Evolutionary conservation across 2,113 vertebrate genomes (phyloP).

Genomic region (Nansenia antarctica): DNA sequence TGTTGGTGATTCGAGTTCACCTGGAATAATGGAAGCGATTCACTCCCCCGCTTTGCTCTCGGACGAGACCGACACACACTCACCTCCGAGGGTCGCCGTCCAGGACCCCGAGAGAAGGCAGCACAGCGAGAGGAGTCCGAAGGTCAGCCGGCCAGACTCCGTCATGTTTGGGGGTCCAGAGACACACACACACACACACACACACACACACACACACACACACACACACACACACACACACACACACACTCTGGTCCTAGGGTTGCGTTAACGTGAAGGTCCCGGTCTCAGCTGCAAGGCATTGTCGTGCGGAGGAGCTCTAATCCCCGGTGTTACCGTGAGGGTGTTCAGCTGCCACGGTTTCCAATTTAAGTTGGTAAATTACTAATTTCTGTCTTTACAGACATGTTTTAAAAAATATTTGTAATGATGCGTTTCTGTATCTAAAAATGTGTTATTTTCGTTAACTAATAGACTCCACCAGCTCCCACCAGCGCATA

Average conservation of each 20-base stretch:
- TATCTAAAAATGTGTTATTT: no score
- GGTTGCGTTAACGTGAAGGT: conserved; percentile 28
- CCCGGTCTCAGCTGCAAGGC: conserved; percentile 50
- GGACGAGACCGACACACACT: conserved; percentile 15
- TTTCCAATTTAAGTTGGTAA: background rate
- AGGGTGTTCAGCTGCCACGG: background rate
- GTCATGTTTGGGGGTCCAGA: conserved; percentile 32
- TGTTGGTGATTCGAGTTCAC: no score
- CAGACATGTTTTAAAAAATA: no score
- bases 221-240: background rate
- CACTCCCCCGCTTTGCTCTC: no score
- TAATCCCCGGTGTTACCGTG: background rate
- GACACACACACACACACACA: background rate
- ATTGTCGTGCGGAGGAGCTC: conserved; percentile 30
- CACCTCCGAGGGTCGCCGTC: conserved; percentile 56
- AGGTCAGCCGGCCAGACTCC: conserved; percentile 17
- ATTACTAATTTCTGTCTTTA: no score
- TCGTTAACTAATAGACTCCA: background rate
- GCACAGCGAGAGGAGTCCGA: conserved; percentile 33
- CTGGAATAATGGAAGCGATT: no score
- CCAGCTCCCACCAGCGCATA: background rate
- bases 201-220: background rate
- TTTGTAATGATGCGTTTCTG: no score
- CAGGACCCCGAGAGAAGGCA: conserved; percentile 37
- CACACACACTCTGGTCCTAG: conserved; percentile 3